Conservation (phyloP, 2,797 vertebrate genomes). For the Fundulus diaphanus region DNA sequence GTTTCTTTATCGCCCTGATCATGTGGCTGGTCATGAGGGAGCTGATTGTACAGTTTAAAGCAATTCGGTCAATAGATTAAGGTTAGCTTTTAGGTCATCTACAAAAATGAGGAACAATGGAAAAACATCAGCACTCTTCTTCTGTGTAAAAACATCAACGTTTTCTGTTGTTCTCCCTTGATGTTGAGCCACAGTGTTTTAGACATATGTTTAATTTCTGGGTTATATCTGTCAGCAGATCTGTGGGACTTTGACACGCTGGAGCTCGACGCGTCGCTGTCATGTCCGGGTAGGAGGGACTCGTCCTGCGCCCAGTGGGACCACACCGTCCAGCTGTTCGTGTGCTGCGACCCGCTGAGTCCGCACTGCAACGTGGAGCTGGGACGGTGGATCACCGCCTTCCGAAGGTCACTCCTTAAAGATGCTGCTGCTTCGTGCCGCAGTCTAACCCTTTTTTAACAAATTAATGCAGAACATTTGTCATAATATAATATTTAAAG, state of each 20-base stretch:
- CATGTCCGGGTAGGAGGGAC: slow-evolving; percentile 79
- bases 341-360: slow-evolving; percentile 76
- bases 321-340: slow-evolving; percentile 82
- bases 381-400: slow-evolving; percentile 85
- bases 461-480: not conserved
- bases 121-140: not conserved
- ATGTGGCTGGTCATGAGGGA: not conserved
- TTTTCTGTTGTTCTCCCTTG: too few relatives aligned
- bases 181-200: not conserved
- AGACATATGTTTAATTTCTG: not conserved
- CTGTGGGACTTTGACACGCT: slow-evolving; percentile 61
- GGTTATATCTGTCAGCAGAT: slow-evolving; percentile 44
- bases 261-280: slow-evolving; percentile 80
- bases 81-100: not conserved
- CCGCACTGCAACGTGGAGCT: slow-evolving; percentile 77
- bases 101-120: not conserved
- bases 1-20: not conserved
- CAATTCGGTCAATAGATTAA: not conserved
- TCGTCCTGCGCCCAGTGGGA: slow-evolving; percentile 82
- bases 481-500: not conserved
- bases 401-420: slow-evolving; percentile 74
- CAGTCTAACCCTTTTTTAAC: not conserved
- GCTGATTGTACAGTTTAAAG: not conserved
- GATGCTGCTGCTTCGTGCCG: not conserved
- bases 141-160: too few relatives aligned